phyloP scores from a whole-genome alignment of 2,888 invertebrate species.

The Hypena proboscidalis region DNA sequence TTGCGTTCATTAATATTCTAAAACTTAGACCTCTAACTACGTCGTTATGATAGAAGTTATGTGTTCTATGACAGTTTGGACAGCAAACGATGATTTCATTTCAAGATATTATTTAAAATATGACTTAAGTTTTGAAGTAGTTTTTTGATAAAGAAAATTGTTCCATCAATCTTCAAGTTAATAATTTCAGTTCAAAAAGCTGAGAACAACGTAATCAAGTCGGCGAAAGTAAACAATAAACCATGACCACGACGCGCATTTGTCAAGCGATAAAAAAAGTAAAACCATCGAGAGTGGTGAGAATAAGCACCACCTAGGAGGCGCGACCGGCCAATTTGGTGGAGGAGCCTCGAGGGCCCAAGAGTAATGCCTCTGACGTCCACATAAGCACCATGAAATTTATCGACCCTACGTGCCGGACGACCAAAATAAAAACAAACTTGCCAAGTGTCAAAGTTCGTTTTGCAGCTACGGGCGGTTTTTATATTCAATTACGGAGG shows the following conservation, averaged over 20 bases:
- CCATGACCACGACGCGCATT: constrained; percentile 39
- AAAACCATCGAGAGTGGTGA: constrained; percentile 42
- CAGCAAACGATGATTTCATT: background rate
- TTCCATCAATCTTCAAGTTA: background rate
- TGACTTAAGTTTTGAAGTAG: too few species aligned
- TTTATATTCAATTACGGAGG: constrained; percentile 47
- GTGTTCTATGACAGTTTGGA: background rate
- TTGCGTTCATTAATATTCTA: constrained; percentile 13
- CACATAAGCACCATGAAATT: constrained; percentile 74
- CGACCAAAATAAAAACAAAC: constrained; percentile 70
- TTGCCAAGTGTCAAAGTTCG: constrained; percentile 65
- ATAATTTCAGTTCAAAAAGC: constrained; percentile 20
- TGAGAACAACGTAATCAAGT: constrained; percentile 22
- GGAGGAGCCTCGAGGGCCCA: constrained; percentile 58
- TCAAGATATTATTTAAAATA: too few species aligned
- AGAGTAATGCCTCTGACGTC: constrained; percentile 69
- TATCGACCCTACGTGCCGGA: constrained; percentile 72
- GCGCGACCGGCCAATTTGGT: constrained; percentile 68
- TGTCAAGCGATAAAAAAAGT: constrained; percentile 48
- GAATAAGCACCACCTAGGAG: constrained; percentile 48
- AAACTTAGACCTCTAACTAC: constrained; percentile 7
- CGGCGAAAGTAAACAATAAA: constrained; percentile 30
- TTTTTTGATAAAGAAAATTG: background rate
- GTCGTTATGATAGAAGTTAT: constrained; percentile 5
- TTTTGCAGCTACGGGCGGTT: constrained; percentile 39